These are phyloP conservation scores for Terrapene triunguis DNA, from an alignment of 2,113 vertebrate genomes.

Conservation along the genomic window DNA sequence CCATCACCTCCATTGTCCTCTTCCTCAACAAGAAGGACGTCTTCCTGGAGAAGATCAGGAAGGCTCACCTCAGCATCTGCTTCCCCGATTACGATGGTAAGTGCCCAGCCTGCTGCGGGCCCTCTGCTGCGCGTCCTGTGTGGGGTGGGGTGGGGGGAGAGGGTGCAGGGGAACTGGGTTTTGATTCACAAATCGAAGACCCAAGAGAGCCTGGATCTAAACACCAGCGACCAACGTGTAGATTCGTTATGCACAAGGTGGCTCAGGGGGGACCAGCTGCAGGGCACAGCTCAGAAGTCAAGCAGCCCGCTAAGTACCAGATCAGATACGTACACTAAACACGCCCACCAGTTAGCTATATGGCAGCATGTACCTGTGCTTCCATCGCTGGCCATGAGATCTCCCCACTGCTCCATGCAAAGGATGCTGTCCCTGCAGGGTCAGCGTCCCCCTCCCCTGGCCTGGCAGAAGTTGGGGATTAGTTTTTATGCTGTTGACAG, in stretches of 20 bases:
- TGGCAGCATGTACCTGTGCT: not conserved
- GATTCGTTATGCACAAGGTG: too few species aligned
- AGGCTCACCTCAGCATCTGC: slow-evolving; percentile 98
- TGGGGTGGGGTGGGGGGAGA: not conserved
- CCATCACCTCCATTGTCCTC: slow-evolving; percentile 95
- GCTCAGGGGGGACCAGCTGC: too few species aligned
- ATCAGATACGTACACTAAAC: too few species aligned
- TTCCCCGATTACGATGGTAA: slow-evolving; percentile 97
- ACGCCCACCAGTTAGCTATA: too few species aligned
- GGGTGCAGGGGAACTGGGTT: not conserved
- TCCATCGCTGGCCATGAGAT: slow-evolving; percentile 24
- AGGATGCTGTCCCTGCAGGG: too few species aligned
- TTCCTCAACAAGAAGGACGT: slow-evolving; percentile 99
- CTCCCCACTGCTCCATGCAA: slow-evolving; percentile 16
- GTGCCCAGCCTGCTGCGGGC: not conserved
- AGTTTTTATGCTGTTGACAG: too few species aligned
- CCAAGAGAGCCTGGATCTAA: not conserved
- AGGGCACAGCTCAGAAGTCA: too few species aligned
- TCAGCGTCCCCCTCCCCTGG: not conserved
- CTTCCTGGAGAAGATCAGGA: slow-evolving; percentile 97
- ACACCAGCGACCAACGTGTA: too few species aligned
- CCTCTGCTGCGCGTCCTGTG: too few species aligned
- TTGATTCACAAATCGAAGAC: too few species aligned
- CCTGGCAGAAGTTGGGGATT: too few species aligned
- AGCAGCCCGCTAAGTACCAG: too few species aligned